Evolutionary conservation across 2,113 vertebrate species (phyloP).

Genomic region (Cyrtonyx montezumae): DNA sequence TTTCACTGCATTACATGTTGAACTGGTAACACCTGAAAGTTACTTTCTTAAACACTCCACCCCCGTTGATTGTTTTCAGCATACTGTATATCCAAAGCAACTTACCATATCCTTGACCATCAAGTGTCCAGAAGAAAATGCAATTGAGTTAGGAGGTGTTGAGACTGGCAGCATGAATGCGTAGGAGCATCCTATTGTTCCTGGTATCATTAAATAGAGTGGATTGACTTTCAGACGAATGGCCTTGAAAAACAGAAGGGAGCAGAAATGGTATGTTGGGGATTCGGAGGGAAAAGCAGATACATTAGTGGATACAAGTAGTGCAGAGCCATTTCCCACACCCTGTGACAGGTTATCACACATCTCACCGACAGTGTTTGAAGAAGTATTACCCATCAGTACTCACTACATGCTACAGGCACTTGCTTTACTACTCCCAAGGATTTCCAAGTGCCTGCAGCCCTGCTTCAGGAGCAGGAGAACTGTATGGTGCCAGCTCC

Average conservation of each 20-base stretch:
- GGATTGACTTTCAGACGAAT: constrained; percentile 88
- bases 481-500: neutral
- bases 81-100: neutral
- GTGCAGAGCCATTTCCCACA: neutral
- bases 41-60: neutral
- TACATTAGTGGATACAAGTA: neutral
- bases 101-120: constrained; percentile 97
- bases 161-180: constrained; percentile 98
- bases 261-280: neutral
- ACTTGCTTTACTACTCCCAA: neutral
- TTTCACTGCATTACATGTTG: neutral
- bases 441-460: neutral
- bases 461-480: neutral
- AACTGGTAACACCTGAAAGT: neutral
- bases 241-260: constrained; percentile 78
- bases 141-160: constrained; percentile 98
- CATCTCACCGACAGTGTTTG: neutral
- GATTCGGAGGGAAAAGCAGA: neutral
- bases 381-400: neutral
- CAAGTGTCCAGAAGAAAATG: constrained; percentile 94
- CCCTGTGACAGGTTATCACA: neutral
- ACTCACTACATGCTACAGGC: rapidly evolving
- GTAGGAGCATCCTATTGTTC: constrained; percentile 90
- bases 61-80: neutral
- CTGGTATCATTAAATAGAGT: constrained; percentile 95